Evolutionary conservation across 1,140 invertebrate species (phyloP).

Genomic region (Macrocentrus cingulum): DNA sequence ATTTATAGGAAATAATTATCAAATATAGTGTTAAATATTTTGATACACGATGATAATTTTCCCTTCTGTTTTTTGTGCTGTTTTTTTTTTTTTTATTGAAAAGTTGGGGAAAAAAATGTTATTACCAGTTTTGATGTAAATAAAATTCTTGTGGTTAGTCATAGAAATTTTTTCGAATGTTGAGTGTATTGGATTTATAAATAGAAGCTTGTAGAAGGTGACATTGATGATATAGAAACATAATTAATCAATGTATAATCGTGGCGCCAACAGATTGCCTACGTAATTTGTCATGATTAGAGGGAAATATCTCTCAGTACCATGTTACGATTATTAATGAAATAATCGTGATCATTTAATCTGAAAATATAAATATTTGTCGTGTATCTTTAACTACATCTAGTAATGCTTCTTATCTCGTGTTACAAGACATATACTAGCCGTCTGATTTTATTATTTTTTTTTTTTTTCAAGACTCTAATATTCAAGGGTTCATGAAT

Average conservation of each 20-base stretch:
- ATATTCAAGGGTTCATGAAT: conserved; percentile 11
- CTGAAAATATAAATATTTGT: not conserved
- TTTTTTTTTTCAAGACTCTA: conserved; percentile 6
- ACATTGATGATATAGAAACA: conserved; percentile 5
- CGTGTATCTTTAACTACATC: too few relatives aligned
- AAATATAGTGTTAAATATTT: too few relatives aligned
- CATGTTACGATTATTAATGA: conserved; percentile 25
- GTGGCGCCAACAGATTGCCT: conserved; percentile 5
- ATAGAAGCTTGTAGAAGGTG: not conserved
- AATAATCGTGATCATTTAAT: conserved; percentile 33
- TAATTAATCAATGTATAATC: not conserved
- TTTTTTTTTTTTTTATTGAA: too few relatives aligned
- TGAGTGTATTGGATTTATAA: too few relatives aligned
- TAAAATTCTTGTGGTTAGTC: too few relatives aligned
- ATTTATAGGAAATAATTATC: too few relatives aligned
- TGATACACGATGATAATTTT: too few relatives aligned
- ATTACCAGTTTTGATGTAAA: too few relatives aligned
- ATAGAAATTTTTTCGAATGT: too few relatives aligned
- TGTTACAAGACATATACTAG: not conserved
- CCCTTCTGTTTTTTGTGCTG: too few relatives aligned
- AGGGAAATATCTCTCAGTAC: conserved; percentile 30
- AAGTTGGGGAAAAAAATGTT: too few relatives aligned
- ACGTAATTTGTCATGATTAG: conserved; percentile 11
- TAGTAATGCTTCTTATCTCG: too few relatives aligned
- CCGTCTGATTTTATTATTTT: not conserved